Base-by-base conservation (phyloP, 2,797 vertebrate genomes). In the Morus bassanus region DNA sequence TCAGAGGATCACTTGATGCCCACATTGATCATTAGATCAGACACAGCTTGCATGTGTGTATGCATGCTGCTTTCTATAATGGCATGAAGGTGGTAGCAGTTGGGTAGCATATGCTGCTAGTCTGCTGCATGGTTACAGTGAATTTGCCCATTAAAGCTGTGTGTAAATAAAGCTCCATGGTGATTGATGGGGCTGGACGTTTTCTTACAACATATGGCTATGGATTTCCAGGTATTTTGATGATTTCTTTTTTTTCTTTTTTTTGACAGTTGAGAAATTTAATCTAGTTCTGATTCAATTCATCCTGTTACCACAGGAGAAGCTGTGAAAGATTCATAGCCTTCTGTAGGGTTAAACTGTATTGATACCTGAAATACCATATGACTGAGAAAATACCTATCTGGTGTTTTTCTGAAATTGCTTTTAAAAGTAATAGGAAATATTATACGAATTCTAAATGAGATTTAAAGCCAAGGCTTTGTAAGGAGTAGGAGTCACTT, bases 101-200 rank as follows among this genome's bases (percentile, higher is more conserved):
- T 85, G 91, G 91, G 45, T 11, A 92, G 28, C 96, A 97, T 95
- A 95, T 95, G 96, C 86, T 96, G 63, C 82, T 91, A 18, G 57
- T 89, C 95, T 96, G 85, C 92, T 82, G 56, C 84, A 79, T 82
- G 51, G 27, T 78, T 94, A 86, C 72, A 19, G 68, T 76, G 93
- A 84, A 82, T 91, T 72, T 78, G 69, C 89, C 86, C 85, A 70
- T 96, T 95, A 96, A 95, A 96, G 75, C 51, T 3, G 1, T 28
- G 43, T 7, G n/a, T 87, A 95, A 97, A 91, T 77, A 97, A 91
- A 97, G 31, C 85, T 95, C 78, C 27, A 3, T 41, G 45, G 45
- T 86, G 89, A 83, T 60, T 78, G 92, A 96, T 76, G 48, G 68
- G 51, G 19, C 39, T 96, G 92, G 74, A 91, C 50, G 4, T 85